Conservation (phyloP, 2,113 vertebrate genomes). For the Phrynosoma platyrhinos region DNA sequence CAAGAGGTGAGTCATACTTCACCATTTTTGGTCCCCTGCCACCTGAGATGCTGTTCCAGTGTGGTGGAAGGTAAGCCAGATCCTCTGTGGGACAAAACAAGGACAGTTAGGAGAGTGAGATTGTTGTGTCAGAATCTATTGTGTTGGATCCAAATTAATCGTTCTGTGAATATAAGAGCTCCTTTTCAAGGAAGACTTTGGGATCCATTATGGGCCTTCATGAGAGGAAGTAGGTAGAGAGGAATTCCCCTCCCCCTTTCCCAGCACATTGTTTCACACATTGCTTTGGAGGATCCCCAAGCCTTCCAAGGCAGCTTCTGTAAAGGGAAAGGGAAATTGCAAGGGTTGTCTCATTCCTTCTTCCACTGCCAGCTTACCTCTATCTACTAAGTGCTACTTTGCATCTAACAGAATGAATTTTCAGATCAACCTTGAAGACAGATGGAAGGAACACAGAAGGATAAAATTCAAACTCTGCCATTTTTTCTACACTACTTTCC, state of each 20-base stretch:
- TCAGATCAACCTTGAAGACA: background rate
- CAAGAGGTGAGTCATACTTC: background rate
- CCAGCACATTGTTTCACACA: background rate
- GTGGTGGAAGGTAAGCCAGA: background rate
- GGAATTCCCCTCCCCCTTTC: background rate
- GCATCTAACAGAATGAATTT: background rate
- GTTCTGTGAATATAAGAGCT: background rate
- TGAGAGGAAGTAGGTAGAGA: background rate
- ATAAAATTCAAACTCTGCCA: background rate
- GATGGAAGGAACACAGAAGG: background rate
- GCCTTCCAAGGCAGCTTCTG: background rate
- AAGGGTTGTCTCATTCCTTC: background rate
- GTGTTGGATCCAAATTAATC: background rate
- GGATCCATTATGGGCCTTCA: background rate
- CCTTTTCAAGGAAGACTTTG: background rate
- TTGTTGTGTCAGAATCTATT: background rate
- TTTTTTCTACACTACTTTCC: background rate
- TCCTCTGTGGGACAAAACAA: background rate
- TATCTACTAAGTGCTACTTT: background rate
- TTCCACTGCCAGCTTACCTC: background rate
- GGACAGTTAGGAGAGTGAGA: background rate
- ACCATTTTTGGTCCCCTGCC: background rate
- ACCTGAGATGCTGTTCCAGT: background rate
- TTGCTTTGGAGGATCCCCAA: background rate
- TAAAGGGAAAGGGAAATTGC: background rate